A percentile compares a stretch with the other conserved stretches of the same genome.
These are phyloP conservation scores for Clamator glandarius DNA, from an alignment of 2,797 vertebrate species.

Conservation along the genomic window DNA sequence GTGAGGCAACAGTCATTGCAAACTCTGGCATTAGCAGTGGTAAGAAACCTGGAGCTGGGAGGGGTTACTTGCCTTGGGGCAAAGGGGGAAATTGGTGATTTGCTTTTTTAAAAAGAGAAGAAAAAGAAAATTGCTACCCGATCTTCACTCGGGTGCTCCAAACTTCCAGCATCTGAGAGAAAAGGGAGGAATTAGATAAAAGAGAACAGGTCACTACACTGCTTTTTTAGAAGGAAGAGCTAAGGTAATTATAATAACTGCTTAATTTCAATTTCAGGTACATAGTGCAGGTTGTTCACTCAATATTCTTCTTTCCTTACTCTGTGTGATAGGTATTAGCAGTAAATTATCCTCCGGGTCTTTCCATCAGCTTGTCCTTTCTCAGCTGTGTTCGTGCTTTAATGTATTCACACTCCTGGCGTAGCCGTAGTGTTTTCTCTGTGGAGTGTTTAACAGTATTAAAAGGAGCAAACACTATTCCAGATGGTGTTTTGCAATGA, in stretches of 20 bases:
- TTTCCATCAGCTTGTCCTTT: neutral
- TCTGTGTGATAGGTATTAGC: neutral
- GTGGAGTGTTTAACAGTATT: neutral
- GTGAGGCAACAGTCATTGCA: conserved; percentile 93
- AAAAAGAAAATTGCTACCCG: accelerated
- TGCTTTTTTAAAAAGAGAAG: neutral
- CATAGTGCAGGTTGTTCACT: neutral
- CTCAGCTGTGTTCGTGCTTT: neutral
- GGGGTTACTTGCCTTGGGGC: neutral
- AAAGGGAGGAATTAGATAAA: neutral
- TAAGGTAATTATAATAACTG: neutral
- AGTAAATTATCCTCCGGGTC: neutral
- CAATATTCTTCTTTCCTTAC: neutral
- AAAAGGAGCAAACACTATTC: neutral
- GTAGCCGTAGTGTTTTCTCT: neutral
- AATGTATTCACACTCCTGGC: neutral
- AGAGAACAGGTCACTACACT: neutral
- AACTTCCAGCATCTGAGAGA: neutral
- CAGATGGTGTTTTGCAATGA: neutral
- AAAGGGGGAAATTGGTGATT: neutral
- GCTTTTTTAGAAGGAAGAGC: neutral
- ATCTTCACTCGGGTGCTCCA: neutral
- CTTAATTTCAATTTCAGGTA: neutral
- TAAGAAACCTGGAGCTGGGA: conserved; percentile 73
- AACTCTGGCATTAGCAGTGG: conserved; percentile 97